Evolutionary conservation across 2,888 invertebrate species (phyloP).

Genomic region (Melanchra persicariae): DNA sequence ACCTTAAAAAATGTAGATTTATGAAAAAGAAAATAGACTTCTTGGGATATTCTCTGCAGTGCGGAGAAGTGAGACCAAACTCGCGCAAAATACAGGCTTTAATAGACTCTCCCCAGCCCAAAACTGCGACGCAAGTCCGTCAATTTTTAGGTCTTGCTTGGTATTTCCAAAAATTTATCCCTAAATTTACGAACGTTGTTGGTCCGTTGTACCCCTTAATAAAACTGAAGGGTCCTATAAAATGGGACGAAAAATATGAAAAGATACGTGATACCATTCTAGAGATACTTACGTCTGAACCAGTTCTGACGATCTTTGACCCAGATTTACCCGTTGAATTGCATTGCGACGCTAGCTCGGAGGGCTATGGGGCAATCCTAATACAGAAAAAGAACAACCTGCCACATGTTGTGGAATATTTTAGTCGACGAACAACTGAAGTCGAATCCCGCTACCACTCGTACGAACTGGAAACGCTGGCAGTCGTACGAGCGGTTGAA

Average conservation of each 20-base stretch:
- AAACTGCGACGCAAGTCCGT: constrained; percentile 45
- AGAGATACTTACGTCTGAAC: no score
- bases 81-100: constrained; percentile 56
- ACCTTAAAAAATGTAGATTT: constrained; percentile 40
- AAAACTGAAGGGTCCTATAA: constrained; percentile 13
- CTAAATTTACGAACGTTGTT: not conserved
- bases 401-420: constrained; percentile 25
- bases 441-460: constrained; percentile 30
- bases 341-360: constrained; percentile 10
- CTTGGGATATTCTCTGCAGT: constrained; percentile 44
- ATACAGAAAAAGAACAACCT: constrained; percentile 7
- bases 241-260: not conserved
- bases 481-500: constrained; percentile 28
- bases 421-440: not conserved
- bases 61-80: constrained; percentile 56
- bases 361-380: constrained; percentile 23
- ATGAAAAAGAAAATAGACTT: constrained; percentile 40
- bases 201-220: constrained; percentile 59
- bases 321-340: no score
- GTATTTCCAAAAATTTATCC: constrained; percentile 55
- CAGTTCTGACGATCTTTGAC: no score
- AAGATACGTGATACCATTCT: no score
- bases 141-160: constrained; percentile 60
- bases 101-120: constrained; percentile 27
- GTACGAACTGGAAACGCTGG: constrained; percentile 31